Conservation (phyloP, 2,888 invertebrate genomes). For the Cosmia pyralina region DNA sequence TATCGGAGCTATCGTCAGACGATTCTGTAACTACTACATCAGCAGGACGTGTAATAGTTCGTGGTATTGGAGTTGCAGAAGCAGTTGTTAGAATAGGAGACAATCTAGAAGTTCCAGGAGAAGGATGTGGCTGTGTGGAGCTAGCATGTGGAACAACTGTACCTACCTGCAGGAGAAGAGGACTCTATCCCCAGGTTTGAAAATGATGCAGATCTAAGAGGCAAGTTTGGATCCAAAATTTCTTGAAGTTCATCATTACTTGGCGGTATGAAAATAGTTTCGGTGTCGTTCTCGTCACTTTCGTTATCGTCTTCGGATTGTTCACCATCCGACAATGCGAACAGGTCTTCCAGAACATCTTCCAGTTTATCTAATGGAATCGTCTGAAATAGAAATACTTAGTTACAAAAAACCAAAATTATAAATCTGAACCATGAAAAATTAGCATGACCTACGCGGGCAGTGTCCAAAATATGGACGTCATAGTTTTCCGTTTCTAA, state of each 20-base stretch:
- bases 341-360: conserved; percentile 15
- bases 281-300: conserved; percentile 44
- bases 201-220: conserved; percentile 25
- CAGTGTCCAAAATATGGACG: conserved; percentile 40
- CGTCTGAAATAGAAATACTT: not conserved
- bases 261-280: conserved; percentile 35
- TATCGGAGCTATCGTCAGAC: conserved; percentile 3
- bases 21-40: not conserved
- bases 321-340: conserved; percentile 32
- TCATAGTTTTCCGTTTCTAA: conserved; percentile 31
- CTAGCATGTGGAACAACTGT: conserved; percentile 3
- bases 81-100: conserved; percentile 15
- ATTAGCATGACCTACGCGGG: not conserved
- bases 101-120: conserved; percentile 12
- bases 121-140: conserved; percentile 29
- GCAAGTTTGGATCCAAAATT: conserved; percentile 31
- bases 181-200: conserved; percentile 20
- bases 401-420: not conserved
- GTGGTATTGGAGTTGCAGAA: conserved; percentile 4
- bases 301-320: conserved; percentile 44
- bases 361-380: conserved; percentile 15
- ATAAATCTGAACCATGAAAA: not conserved
- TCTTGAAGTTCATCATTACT: conserved; percentile 37
- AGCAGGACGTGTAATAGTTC: not conserved
- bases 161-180: not conserved